Conservation (phyloP, 2,888 invertebrate species). For the Cryptophagus acutangulus region DNA sequence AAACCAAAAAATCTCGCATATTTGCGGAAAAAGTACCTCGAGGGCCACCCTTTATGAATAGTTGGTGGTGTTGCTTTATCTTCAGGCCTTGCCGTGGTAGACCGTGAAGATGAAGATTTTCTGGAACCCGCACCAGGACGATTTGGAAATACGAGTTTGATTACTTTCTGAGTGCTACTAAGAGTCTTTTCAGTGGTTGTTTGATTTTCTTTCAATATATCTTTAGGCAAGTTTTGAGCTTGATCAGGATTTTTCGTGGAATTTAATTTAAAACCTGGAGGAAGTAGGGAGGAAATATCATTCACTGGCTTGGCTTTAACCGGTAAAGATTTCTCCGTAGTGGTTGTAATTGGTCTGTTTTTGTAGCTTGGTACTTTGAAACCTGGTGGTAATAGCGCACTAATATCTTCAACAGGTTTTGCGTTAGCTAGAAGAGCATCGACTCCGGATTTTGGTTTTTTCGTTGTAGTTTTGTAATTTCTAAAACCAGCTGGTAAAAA, state of each 20-base stretch:
- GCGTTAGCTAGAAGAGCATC: conserved; percentile 27
- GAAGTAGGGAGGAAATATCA: conserved; percentile 58
- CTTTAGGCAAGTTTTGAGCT: no score
- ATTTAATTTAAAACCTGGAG: conserved; percentile 58
- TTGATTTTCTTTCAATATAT: background rate
- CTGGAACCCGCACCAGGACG: conserved; percentile 59
- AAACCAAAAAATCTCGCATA: background rate
- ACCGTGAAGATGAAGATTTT: conserved; percentile 47
- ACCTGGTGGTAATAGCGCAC: conserved; percentile 47
- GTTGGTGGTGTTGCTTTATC: conserved; percentile 54
- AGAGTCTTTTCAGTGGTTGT: background rate
- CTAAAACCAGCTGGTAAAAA: background rate
- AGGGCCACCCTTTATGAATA: conserved; percentile 82
- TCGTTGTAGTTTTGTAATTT: no score
- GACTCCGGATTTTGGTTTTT: no score
- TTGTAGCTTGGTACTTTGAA: conserved; percentile 41
- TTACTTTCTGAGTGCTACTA: conserved; percentile 49
- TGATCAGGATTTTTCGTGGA: conserved; percentile 30
- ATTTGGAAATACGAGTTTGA: conserved; percentile 76
- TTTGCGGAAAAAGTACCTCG: conserved; percentile 52
- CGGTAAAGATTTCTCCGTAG: no score
- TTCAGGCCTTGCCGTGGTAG: conserved; percentile 31
- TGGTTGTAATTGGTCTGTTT: conserved; percentile 25
- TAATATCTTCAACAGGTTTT: conserved; percentile 41
- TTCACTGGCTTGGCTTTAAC: conserved; percentile 52